Percentiles rank a stretch among this genome's conserved stretches.
Conservation (phyloP, 2,797 vertebrate genomes). For the Lutjanus campechanus region DNA sequence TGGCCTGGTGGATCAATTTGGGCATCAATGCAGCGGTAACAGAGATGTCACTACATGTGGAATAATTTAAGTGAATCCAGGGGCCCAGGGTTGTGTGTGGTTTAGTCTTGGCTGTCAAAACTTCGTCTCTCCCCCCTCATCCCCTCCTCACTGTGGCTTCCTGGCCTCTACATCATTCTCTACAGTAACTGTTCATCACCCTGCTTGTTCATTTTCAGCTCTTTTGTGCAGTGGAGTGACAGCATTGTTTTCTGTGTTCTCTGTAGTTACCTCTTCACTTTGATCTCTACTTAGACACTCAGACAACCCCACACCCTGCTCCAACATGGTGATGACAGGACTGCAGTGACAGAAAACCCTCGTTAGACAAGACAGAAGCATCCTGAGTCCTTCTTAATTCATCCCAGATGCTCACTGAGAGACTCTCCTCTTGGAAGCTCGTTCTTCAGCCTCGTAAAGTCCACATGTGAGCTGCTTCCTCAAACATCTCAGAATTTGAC, state of each 20-base stretch:
- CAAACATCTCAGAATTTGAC: conserved; percentile 36
- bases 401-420: conserved; percentile 57
- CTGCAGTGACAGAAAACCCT: conserved; percentile 50
- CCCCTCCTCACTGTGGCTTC: conserved; percentile 28
- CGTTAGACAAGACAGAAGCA: conserved; percentile 52
- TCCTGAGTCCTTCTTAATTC: conserved; percentile 43
- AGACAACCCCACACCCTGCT: conserved; percentile 3
- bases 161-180: conserved; percentile 18
- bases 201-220: conserved; percentile 28
- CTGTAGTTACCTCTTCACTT: conserved; percentile 37
- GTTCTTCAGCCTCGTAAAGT: conserved; percentile 66
- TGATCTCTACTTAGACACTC: conserved; percentile 41
- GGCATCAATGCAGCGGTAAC: conserved; percentile 35
- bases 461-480: conserved; percentile 69
- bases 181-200: conserved; percentile 37
- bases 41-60: conserved; percentile 67
- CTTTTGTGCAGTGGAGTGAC: conserved; percentile 34
- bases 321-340: conserved; percentile 34
- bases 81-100: conserved; percentile 52
- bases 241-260: conserved; percentile 38
- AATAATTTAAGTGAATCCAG: conserved; percentile 69
- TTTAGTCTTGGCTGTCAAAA: conserved; percentile 63
- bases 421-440: conserved; percentile 24
- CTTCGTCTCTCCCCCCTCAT: conserved; percentile 18
- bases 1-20: conserved; percentile 53